phyloP scores from a whole-genome alignment of 2,113 vertebrate species.

The Turnix velox region DNA sequence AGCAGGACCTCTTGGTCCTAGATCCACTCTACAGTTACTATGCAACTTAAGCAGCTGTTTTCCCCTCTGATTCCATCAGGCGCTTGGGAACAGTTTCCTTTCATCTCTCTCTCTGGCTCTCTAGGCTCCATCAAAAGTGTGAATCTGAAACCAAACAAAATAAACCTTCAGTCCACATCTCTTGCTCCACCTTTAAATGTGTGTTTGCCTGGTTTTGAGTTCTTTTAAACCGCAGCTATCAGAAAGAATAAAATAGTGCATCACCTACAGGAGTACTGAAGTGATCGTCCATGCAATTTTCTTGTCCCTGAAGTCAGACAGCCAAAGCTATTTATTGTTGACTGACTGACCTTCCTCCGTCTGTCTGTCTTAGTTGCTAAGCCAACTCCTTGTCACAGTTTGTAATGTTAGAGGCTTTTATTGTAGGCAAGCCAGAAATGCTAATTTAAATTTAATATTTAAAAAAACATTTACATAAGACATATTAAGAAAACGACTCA shows the following conservation, averaged over 20 bases:
- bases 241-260: slow-evolving; percentile 60
- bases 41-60: not conserved
- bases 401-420: slow-evolving; percentile 24
- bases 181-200: slow-evolving; percentile 47
- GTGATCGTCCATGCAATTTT: slow-evolving; percentile 56
- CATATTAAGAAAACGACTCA: not conserved
- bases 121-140: slow-evolving; percentile 34
- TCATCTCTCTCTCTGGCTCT: slow-evolving; percentile 33
- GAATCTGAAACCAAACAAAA: slow-evolving; percentile 52
- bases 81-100: not conserved
- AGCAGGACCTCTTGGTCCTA: not conserved
- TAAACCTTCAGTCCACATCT: slow-evolving; percentile 52
- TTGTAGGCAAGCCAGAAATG: not conserved
- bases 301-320: slow-evolving; percentile 61
- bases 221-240: slow-evolving; percentile 61
- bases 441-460: slow-evolving; percentile 21
- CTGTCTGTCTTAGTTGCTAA: slow-evolving; percentile 46
- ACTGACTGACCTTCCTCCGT: slow-evolving; percentile 41
- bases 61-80: slow-evolving; percentile 23
- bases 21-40: not conserved
- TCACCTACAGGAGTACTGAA: slow-evolving; percentile 46
- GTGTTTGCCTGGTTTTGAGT: slow-evolving; percentile 29
- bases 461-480: not conserved
- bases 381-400: not conserved
- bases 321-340: slow-evolving; percentile 58